Conservation (phyloP, 1,140 invertebrate species). For the Macrobrachium nipponense region DNA sequence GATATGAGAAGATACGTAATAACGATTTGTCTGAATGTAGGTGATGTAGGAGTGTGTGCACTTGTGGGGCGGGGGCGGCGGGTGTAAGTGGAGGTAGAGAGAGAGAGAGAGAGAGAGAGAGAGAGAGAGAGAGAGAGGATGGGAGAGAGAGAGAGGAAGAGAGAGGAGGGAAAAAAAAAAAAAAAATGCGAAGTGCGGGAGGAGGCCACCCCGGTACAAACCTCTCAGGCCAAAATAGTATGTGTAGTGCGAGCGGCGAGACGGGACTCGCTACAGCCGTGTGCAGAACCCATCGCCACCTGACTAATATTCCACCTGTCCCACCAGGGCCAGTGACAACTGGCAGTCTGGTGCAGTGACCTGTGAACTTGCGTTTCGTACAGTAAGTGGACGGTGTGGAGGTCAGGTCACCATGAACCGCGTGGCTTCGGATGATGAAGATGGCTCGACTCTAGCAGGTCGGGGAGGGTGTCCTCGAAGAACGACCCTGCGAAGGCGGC, state of each 20-base stretch:
- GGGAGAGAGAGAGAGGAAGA: too few species aligned
- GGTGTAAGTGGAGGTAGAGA: not conserved
- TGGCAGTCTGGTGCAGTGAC: constrained; percentile 23
- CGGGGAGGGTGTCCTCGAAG: constrained; percentile 23
- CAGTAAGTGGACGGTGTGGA: constrained; percentile 18
- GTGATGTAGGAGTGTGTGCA: too few species aligned
- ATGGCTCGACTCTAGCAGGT: constrained; percentile 3
- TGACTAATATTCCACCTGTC: constrained; percentile 29
- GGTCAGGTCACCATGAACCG: constrained; percentile 42
- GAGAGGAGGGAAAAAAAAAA: not conserved
- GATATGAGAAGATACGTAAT: too few species aligned
- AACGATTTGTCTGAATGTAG: too few species aligned
- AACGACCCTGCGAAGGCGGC: not conserved
- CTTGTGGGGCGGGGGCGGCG: not conserved
- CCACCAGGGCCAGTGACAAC: constrained; percentile 9
- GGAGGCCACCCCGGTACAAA: constrained; percentile 25
- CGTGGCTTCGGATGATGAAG: constrained; percentile 1
- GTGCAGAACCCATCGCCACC: constrained; percentile 43
- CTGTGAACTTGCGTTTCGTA: not conserved
- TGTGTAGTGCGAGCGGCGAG: constrained; percentile 54
- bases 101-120: not conserved
- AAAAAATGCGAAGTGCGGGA: not conserved
- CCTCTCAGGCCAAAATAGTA: constrained; percentile 52
- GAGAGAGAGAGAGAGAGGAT: not conserved
- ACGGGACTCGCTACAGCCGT: constrained; percentile 39